phyloP scores from a whole-genome alignment of 2,113 vertebrate species.

The Bufo gargarizans region DNA sequence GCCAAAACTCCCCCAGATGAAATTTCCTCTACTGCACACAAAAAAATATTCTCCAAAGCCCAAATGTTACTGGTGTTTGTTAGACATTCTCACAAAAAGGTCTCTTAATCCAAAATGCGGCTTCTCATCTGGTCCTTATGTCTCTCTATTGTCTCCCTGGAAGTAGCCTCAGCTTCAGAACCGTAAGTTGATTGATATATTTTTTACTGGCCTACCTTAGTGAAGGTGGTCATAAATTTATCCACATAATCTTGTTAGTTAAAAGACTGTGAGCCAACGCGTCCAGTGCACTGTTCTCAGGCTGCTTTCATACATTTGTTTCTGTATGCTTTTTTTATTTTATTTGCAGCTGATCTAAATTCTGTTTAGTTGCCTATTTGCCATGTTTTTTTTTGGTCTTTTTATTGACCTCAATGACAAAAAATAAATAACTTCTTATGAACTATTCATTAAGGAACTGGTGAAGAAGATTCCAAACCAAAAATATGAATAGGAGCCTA shows the following conservation, averaged over 20 bases:
- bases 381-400: too few species aligned
- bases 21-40: background rate
- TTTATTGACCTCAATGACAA: too few species aligned
- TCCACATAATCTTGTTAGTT: background rate
- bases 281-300: too few species aligned
- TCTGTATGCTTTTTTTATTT: too few species aligned
- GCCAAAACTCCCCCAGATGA: background rate
- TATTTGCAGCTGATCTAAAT: too few species aligned
- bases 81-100: background rate
- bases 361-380: too few species aligned
- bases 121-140: conserved; percentile 37
- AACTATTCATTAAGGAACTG: too few species aligned
- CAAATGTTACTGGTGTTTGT: background rate
- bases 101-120: background rate
- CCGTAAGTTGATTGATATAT: conserved; percentile 25
- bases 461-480: too few species aligned
- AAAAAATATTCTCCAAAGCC: background rate
- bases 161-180: background rate
- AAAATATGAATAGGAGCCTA: too few species aligned
- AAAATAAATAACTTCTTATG: too few species aligned
- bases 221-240: background rate
- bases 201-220: background rate
- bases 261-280: background rate
- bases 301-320: too few species aligned
- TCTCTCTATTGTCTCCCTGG: background rate